phyloP scores from a whole-genome alignment of 2,888 invertebrate species.

The Belgica antarctica region DNA sequence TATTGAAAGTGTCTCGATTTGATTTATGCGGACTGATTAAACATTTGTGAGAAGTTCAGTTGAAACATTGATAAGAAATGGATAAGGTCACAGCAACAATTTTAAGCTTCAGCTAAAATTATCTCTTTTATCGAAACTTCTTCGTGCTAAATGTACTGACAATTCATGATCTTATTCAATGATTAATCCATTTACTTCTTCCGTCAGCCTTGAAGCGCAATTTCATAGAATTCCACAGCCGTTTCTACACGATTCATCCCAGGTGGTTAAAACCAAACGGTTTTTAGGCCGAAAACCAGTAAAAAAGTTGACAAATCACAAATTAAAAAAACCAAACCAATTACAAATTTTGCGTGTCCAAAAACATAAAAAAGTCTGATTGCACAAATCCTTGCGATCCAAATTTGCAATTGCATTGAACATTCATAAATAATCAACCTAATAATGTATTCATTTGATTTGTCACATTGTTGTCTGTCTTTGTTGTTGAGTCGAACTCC shows the following conservation, averaged over 20 bases:
- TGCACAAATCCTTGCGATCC: background rate
- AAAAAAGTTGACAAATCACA: slow-evolving; percentile 5
- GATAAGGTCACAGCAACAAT: no score
- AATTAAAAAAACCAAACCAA: background rate
- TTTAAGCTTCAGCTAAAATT: no score
- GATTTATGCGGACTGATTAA: slow-evolving; percentile 18
- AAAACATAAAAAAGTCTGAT: slow-evolving; percentile 16
- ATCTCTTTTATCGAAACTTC: no score
- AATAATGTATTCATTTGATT: slow-evolving; percentile 43
- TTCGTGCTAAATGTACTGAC: no score
- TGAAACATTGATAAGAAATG: no score
- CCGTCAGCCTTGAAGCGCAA: no score
- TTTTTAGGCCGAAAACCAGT: slow-evolving; percentile 1
- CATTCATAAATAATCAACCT: slow-evolving; percentile 32
- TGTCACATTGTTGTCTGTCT: slow-evolving; percentile 23
- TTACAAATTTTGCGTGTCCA: slow-evolving; percentile 31
- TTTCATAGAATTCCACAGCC: background rate
- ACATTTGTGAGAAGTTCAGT: background rate
- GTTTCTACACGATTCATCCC: background rate
- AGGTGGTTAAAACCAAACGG: background rate
- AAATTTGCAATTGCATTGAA: slow-evolving; percentile 20
- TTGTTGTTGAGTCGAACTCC: background rate
- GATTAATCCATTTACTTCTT: no score
- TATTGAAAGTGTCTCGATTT: no score
- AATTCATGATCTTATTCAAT: no score